phyloP scores from a whole-genome alignment of 2,113 vertebrate species.

The Elachura formosa region DNA sequence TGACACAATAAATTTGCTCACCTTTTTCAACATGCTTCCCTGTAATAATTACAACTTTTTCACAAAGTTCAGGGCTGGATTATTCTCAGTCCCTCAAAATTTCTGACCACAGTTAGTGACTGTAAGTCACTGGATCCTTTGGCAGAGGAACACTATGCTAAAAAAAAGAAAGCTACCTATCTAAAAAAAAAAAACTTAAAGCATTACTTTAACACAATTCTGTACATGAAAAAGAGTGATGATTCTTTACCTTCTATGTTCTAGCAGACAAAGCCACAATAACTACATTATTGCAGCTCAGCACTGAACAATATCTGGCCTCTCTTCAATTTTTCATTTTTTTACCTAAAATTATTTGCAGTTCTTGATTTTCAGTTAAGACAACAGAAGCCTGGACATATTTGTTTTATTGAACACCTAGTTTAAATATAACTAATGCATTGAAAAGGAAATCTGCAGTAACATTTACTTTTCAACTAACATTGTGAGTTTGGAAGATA shows the following conservation, averaged over 20 bases:
- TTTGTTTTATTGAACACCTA: neutral
- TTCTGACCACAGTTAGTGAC: neutral
- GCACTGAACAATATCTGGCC: neutral
- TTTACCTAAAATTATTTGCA: neutral
- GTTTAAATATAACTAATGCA: neutral
- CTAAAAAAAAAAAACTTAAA: neutral
- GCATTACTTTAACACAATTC: neutral
- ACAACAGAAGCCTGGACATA: neutral
- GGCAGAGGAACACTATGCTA: neutral
- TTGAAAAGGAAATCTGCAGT: neutral
- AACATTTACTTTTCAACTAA: neutral
- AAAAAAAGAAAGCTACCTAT: neutral
- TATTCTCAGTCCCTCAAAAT: neutral
- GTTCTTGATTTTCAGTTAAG: neutral
- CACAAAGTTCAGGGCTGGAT: neutral
- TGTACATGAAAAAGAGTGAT: neutral
- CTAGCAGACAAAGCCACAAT: neutral
- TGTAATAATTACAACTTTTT: neutral
- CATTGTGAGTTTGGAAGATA: neutral
- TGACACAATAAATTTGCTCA: neutral
- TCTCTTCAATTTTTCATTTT: neutral
- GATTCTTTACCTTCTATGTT: neutral
- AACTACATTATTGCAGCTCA: neutral
- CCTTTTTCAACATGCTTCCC: neutral
- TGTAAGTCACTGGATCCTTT: neutral